phyloP scores from a whole-genome alignment of 1,140 invertebrate species.

The Cylas formicarius region DNA sequence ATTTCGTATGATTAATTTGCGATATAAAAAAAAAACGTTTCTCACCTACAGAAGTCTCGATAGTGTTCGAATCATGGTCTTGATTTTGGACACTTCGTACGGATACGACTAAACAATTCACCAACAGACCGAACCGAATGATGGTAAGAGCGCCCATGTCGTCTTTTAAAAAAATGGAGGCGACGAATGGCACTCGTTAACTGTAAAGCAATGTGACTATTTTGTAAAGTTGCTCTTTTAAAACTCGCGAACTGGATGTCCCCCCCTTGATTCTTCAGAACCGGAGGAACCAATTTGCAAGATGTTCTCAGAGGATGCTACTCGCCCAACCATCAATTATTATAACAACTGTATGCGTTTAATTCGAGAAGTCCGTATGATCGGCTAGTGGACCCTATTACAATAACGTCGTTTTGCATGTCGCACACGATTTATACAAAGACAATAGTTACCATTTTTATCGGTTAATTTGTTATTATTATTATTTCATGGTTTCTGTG shows the following conservation, averaged over 20 bases:
- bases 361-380: no score
- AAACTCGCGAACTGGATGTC: slow-evolving; percentile 25
- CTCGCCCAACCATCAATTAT: no score
- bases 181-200: slow-evolving; percentile 15
- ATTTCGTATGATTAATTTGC: neutral
- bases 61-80: slow-evolving; percentile 19
- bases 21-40: slow-evolving; percentile 3
- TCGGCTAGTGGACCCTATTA: no score
- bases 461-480: no score
- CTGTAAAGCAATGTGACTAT: slow-evolving; percentile 29
- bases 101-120: slow-evolving; percentile 14
- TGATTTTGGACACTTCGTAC: slow-evolving; percentile 8
- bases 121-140: slow-evolving; percentile 26
- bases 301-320: slow-evolving; percentile 21
- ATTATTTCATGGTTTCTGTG: no score
- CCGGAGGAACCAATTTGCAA: slow-evolving; percentile 24
- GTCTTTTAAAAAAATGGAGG: slow-evolving; percentile 15
- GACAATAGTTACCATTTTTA: no score
- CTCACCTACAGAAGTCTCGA: slow-evolving; percentile 27
- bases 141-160: slow-evolving; percentile 22
- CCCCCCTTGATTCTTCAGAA: slow-evolving; percentile 23
- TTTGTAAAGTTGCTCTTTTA: slow-evolving; percentile 37
- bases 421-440: no score
- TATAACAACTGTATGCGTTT: no score
- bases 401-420: no score